phyloP scores from a whole-genome alignment of 2,888 invertebrate genomes.

The Minunthozetes semirufus region DNA sequence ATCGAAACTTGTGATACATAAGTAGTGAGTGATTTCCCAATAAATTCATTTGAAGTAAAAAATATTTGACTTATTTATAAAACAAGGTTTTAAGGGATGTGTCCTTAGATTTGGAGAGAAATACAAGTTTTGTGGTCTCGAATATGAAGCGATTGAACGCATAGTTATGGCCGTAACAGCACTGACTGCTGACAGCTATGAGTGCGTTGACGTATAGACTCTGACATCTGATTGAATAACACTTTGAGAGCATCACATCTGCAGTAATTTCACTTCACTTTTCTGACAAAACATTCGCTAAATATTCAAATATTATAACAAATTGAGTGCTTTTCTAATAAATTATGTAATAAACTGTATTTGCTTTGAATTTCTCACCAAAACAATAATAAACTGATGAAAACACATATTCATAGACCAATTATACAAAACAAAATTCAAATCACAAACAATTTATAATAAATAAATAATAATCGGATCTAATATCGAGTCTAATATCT shows the following conservation, averaged over 20 bases:
- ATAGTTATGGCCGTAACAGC: neutral
- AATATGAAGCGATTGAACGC: neutral
- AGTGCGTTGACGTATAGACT: slow-evolving; percentile 15
- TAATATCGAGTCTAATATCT: neutral
- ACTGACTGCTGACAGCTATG: neutral
- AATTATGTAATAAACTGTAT: too few relatives aligned
- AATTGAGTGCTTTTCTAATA: neutral
- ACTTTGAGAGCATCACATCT: slow-evolving; percentile 20
- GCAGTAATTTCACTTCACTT: slow-evolving; percentile 14
- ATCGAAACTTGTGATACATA: slow-evolving; percentile 4
- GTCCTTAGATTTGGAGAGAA: neutral
- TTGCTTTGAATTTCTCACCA: neutral
- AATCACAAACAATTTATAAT: too few relatives aligned
- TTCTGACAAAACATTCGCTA: neutral
- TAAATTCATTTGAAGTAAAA: neutral
- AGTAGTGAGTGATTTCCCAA: neutral
- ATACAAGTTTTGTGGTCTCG: slow-evolving; percentile 10
- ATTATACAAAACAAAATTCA: too few relatives aligned
- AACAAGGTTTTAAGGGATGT: slow-evolving; percentile 10
- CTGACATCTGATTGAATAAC: slow-evolving; percentile 22
- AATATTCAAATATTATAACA: neutral
- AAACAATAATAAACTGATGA: neutral
- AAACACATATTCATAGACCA: too few relatives aligned
- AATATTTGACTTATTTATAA: slow-evolving; percentile 23
- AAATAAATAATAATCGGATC: neutral